Percentiles rank a stretch among this genome's conserved stretches.
Evolutionary conservation across 2,797 vertebrate genomes (phyloP).

Genomic region (Staurois parvus): DNA sequence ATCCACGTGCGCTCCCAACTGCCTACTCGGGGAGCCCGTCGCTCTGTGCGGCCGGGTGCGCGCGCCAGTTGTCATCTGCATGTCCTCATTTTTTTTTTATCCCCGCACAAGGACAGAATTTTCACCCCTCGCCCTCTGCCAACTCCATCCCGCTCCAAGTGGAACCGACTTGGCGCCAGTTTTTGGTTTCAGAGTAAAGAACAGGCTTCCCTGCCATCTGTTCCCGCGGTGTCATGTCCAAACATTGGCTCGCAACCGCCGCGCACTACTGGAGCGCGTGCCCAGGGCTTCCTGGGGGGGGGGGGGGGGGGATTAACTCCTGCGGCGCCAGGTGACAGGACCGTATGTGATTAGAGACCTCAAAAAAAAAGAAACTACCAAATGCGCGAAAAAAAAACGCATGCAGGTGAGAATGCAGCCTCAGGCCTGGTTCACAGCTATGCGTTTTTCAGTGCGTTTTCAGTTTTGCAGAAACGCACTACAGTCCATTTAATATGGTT

Average conservation of each 20-base stretch:
- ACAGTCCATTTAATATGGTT: too few species aligned
- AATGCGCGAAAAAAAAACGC: too few species aligned
- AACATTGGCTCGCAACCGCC: conserved; percentile 7
- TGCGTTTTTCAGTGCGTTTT: too few species aligned
- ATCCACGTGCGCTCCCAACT: not conserved
- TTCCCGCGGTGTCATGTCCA: conserved; percentile 52
- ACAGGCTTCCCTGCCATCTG: conserved; percentile 47
- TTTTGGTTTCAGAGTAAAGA: conserved; percentile 41
- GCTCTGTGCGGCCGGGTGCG: not conserved
- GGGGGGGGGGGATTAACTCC: conserved; percentile 14
- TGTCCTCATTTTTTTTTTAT: conserved; percentile 4
- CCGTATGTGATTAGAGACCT: too few species aligned
- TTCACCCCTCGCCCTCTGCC: conserved; percentile 7
- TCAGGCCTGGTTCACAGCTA: too few species aligned
- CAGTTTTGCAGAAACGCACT: too few species aligned
- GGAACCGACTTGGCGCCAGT: conserved; percentile 49
- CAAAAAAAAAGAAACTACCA: too few species aligned
- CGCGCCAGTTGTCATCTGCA: conserved; percentile 40
- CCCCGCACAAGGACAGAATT: conserved; percentile 41
- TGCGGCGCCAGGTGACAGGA: not conserved
- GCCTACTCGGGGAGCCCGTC: conserved; percentile 10
- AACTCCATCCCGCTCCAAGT: conserved; percentile 51
- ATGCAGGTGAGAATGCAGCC: too few species aligned
- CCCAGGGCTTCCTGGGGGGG: not conserved
- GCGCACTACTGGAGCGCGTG: not conserved